These are phyloP conservation scores for Tretioscincus oriximinensis DNA, from an alignment of 2,113 vertebrate species.

Conservation along the genomic window DNA sequence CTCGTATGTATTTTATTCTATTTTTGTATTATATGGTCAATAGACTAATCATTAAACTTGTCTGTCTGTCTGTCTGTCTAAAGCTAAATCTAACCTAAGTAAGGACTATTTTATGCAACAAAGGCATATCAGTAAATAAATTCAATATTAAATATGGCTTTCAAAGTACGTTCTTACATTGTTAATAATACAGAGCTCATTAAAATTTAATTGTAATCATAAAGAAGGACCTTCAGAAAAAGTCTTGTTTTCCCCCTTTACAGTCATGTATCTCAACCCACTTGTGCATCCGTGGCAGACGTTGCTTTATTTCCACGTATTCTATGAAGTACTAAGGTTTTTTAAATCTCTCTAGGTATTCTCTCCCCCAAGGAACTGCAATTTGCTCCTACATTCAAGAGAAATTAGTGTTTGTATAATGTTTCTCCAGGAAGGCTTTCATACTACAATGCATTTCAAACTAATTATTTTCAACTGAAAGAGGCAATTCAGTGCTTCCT, in stretches of 20 bases:
- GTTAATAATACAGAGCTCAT: not conserved
- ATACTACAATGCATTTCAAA: conserved; percentile 38
- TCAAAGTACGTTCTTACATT: not conserved
- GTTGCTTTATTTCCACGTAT: conserved; percentile 39
- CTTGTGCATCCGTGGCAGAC: conserved; percentile 39
- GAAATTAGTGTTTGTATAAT: conserved; percentile 40
- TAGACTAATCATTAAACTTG: too few relatives aligned
- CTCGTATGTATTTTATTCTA: too few relatives aligned
- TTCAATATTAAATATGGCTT: not conserved
- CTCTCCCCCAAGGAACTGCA: conserved; percentile 6
- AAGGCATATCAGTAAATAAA: too few relatives aligned
- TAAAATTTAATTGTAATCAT: not conserved
- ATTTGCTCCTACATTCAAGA: not conserved
- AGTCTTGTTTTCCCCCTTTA: too few relatives aligned
- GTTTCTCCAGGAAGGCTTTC: conserved; percentile 20
- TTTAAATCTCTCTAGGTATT: conserved; percentile 29
- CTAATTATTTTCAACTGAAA: conserved; percentile 33
- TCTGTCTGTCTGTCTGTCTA: too few relatives aligned
- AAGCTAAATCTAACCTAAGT: too few relatives aligned
- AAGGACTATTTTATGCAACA: too few relatives aligned
- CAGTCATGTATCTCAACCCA: not conserved
- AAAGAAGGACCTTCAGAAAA: not conserved
- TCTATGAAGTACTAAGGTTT: not conserved
- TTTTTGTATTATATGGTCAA: too few relatives aligned
- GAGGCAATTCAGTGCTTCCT: conserved; percentile 42